Evolutionary conservation across 2,797 vertebrate species (phyloP).

Genomic region (Amniataba percoides): DNA sequence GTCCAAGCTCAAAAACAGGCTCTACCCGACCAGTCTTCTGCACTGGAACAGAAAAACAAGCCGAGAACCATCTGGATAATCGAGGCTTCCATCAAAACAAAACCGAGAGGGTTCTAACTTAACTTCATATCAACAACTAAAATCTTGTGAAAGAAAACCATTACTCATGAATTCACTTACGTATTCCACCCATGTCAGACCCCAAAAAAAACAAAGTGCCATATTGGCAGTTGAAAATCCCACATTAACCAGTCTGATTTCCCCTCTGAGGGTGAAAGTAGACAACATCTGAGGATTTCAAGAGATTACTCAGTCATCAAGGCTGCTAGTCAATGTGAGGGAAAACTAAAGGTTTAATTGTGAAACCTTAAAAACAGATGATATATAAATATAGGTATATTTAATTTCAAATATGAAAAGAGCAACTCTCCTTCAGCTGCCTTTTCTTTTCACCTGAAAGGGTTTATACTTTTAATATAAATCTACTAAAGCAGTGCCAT

Average conservation of each 20-base stretch:
- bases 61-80: not conserved
- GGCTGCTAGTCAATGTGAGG: slow-evolving; percentile 31
- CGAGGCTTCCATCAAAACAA: not conserved
- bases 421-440: slow-evolving; percentile 29
- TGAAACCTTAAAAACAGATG: slow-evolving; percentile 20
- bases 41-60: not conserved
- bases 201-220: slow-evolving; percentile 1
- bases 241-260: slow-evolving; percentile 13
- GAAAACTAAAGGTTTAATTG: slow-evolving; percentile 32
- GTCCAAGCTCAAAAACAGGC: slow-evolving; percentile 17
- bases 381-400: no score
- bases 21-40: not conserved
- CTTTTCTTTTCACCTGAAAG: slow-evolving; percentile 40
- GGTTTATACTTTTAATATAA: slow-evolving; percentile 14
- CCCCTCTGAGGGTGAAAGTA: slow-evolving; percentile 24
- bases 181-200: slow-evolving; percentile 3
- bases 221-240: slow-evolving; percentile 43
- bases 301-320: slow-evolving; percentile 52
- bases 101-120: slow-evolving; percentile 5
- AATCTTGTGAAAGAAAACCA: not conserved
- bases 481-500: not conserved
- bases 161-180: slow-evolving; percentile 11
- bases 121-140: not conserved
- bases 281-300: slow-evolving; percentile 50
- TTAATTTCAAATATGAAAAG: slow-evolving; percentile 28